Percentiles rank a stretch among this genome's conserved stretches.
Evolutionary conservation across 2,797 vertebrate species (phyloP).

Genomic region (Sebastes trivittatus): DNA sequence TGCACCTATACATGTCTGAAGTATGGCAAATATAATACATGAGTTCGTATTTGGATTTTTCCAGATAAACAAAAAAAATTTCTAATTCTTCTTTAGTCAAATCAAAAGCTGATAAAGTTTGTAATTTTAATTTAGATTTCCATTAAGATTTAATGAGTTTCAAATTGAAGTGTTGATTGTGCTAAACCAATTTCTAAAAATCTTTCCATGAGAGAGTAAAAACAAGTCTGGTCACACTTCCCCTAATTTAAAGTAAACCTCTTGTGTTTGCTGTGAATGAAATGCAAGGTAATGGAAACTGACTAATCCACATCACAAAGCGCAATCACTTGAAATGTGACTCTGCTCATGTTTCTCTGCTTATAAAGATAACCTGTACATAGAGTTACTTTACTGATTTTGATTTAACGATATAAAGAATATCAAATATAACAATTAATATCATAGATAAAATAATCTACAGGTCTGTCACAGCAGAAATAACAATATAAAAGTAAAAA

Average conservation of each 20-base stretch:
- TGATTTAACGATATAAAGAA: neutral
- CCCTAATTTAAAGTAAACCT: neutral
- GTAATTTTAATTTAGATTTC: slow-evolving; percentile 5
- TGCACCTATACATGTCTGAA: neutral
- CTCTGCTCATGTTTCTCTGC: neutral
- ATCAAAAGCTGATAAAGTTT: neutral
- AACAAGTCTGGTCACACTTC: neutral
- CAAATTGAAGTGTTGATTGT: neutral
- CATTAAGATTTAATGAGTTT: slow-evolving; percentile 4
- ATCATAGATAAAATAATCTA: no score
- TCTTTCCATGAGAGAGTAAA: neutral
- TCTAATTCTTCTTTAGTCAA: neutral
- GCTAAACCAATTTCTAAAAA: neutral
- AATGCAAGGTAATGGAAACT: neutral
- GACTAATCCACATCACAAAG: neutral
- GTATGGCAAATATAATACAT: neutral
- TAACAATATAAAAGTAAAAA: neutral
- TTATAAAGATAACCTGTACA: neutral
- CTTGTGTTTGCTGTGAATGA: neutral
- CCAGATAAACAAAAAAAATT: neutral
- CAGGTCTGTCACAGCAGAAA: neutral
- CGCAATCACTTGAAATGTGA: neutral
- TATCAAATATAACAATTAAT: neutral
- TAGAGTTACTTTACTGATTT: neutral
- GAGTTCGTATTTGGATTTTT: neutral